A percentile compares a stretch with the other conserved stretches of the same genome.
These are phyloP conservation scores for Cerceris rybyensis DNA, from an alignment of 2,888 invertebrate genomes.

Conservation along the genomic window DNA sequence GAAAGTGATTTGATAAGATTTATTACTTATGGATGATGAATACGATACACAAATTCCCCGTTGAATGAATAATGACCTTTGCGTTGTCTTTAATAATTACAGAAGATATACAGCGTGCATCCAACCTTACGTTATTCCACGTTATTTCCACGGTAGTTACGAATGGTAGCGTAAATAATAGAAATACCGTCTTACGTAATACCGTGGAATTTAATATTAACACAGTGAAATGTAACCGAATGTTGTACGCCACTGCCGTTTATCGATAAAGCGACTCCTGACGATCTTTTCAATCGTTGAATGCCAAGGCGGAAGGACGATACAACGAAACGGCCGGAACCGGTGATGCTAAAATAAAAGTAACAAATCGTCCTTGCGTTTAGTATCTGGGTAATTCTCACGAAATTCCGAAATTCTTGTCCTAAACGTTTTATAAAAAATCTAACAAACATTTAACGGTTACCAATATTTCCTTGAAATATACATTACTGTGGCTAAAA, in stretches of 20 bases:
- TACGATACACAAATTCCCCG: not conserved
- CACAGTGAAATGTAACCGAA: no score
- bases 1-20: not conserved
- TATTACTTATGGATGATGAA: not conserved
- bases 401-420: no score
- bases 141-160: not conserved
- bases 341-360: not conserved
- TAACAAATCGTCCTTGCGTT: conserved; percentile 9
- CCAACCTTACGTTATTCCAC: not conserved
- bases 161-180: not conserved
- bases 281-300: not conserved
- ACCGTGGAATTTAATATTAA: no score
- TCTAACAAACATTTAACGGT: no score
- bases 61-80: not conserved
- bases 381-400: no score
- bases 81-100: not conserved
- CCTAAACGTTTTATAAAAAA: no score
- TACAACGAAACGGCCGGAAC: conserved; percentile 2
- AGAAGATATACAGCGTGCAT: not conserved
- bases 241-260: not conserved
- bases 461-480: no score
- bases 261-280: not conserved
- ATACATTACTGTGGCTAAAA: no score
- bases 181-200: no score
- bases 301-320: not conserved